These are phyloP conservation scores for Halcyon leucocephala DNA, from an alignment of 2,797 vertebrate species.

Conservation along the genomic window DNA sequence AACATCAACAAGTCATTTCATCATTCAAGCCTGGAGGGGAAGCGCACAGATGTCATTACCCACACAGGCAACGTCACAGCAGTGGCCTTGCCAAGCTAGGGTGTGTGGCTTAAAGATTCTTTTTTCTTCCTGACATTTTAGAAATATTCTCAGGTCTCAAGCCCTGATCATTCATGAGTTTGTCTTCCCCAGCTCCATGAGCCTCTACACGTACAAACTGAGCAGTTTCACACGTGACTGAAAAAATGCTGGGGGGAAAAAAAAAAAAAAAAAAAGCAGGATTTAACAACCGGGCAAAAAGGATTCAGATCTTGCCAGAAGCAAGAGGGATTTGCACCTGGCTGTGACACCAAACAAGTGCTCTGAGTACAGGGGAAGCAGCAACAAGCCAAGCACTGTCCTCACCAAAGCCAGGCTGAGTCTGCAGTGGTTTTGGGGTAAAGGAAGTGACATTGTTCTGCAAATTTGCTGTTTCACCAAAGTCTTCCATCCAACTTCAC, in stretches of 20 bases:
- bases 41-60: neutral
- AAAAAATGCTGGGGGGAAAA: neutral
- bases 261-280: neutral
- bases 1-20: neutral
- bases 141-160: neutral
- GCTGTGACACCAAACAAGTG: neutral
- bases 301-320: neutral
- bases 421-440: neutral
- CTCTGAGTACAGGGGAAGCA: neutral
- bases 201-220: neutral
- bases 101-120: neutral
- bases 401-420: neutral
- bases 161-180: neutral
- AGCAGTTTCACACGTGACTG: neutral
- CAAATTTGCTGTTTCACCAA: neutral
- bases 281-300: neutral
- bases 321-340: neutral
- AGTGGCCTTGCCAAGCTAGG: neutral
- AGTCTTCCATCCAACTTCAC: neutral
- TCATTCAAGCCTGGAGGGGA: neutral
- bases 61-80: neutral
- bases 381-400: neutral
- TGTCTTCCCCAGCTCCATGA: neutral
- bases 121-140: neutral
- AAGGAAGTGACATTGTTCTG: neutral